Conservation (phyloP, 2,888 invertebrate genomes). For the Eilema caniola region DNA sequence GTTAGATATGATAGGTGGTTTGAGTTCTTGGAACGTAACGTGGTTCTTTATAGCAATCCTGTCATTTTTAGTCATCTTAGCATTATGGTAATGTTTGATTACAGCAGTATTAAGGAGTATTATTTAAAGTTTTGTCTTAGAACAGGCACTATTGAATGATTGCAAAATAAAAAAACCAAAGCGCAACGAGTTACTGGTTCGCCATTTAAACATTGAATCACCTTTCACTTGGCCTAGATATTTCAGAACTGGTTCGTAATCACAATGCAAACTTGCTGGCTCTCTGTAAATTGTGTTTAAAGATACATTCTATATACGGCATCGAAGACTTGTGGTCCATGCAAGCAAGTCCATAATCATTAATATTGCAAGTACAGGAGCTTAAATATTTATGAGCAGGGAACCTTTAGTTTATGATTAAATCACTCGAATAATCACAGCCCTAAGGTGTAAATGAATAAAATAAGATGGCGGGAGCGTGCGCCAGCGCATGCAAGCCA, state of each 20-base stretch:
- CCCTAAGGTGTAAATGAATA: conserved; percentile 73
- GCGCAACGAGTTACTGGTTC: conserved; percentile 58
- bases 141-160: conserved; percentile 31
- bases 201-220: conserved; percentile 76
- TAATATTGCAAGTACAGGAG: neutral
- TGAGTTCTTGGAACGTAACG: neutral
- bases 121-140: conserved; percentile 22
- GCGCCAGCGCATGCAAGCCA: conserved; percentile 73
- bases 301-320: conserved; percentile 13
- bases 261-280: conserved; percentile 70
- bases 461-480: conserved; percentile 71
- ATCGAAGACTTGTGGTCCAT: neutral
- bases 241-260: conserved; percentile 83
- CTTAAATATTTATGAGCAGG: neutral
- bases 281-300: conserved; percentile 52
- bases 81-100: neutral
- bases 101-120: too few species aligned
- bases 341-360: neutral
- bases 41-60: neutral
- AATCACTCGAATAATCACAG: conserved; percentile 55
- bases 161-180: conserved; percentile 58
- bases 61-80: neutral
- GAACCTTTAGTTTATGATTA: neutral
- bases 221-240: conserved; percentile 86
- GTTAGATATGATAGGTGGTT: neutral